These are phyloP conservation scores for Procavia capensis DNA, from an alignment of 2,113 vertebrate genomes.

Conservation along the genomic window DNA sequence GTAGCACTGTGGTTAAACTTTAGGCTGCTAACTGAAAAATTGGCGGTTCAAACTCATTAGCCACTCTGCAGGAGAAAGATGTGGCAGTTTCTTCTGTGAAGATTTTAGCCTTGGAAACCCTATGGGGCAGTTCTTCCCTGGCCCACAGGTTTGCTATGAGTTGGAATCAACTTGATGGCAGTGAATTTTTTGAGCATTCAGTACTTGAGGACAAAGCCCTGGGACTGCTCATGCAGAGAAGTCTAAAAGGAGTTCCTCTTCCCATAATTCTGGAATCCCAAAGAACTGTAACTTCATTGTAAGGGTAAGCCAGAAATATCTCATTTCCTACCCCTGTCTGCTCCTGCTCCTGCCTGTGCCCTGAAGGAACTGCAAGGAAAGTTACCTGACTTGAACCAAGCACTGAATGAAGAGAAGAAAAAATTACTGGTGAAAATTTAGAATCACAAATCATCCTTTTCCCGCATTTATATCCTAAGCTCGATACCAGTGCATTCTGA, in stretches of 20 bases:
- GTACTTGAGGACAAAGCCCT: background rate
- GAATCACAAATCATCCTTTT: background rate
- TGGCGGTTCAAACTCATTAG: too few relatives aligned
- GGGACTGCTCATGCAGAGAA: background rate
- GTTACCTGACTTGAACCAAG: background rate
- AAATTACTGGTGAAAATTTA: conserved; percentile 9
- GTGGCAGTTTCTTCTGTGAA: too few relatives aligned
- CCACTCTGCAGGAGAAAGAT: too few relatives aligned
- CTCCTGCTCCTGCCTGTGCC: background rate
- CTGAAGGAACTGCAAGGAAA: background rate
- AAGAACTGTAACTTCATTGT: background rate
- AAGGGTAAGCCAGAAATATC: background rate
- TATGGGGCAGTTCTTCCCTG: too few relatives aligned
- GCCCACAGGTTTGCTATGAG: too few relatives aligned
- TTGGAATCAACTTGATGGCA: too few relatives aligned
- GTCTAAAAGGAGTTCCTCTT: background rate
- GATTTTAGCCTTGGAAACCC: too few relatives aligned
- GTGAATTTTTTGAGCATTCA: background rate
- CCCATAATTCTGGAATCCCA: background rate
- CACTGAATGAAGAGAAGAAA: background rate
- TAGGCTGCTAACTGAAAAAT: too few relatives aligned
- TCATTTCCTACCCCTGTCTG: background rate
- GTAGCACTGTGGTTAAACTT: too few relatives aligned
- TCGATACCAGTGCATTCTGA: background rate
- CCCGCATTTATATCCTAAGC: background rate